phyloP scores from a whole-genome alignment of 2,113 vertebrate genomes.

The Clarias gariepinus region DNA sequence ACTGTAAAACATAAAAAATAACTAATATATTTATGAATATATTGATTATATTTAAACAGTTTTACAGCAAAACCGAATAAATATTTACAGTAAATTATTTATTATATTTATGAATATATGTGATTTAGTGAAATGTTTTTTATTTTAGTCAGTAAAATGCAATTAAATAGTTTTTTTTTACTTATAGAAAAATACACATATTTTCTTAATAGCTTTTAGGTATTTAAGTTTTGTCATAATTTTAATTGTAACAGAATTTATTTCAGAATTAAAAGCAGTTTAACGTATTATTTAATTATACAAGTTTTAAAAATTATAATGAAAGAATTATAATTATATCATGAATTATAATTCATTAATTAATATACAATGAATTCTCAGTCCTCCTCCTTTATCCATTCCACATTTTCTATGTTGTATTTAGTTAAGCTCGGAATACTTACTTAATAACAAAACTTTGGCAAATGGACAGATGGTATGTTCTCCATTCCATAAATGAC shows the following conservation, averaged over 20 bases:
- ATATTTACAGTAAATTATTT: too few species aligned
- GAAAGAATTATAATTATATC: not conserved
- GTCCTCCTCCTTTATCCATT: not conserved
- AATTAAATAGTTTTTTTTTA: not conserved
- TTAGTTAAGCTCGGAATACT: not conserved
- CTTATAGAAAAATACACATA: not conserved
- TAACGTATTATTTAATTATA: not conserved
- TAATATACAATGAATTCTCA: not conserved
- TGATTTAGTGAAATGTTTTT: not conserved
- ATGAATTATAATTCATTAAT: not conserved
- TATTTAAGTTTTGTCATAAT: not conserved
- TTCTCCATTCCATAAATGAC: conserved; percentile 48
- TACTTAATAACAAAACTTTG: conserved; percentile 25
- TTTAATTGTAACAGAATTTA: not conserved
- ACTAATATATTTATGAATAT: too few species aligned
- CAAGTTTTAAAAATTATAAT: not conserved
- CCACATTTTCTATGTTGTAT: not conserved
- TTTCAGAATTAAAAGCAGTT: not conserved
- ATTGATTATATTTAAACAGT: too few species aligned
- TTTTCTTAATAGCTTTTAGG: not conserved
- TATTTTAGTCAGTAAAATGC: not conserved
- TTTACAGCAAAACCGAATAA: too few species aligned
- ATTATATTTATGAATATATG: too few species aligned
- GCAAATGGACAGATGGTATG: conserved; percentile 46
- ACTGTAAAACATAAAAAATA: too few species aligned